Evolutionary conservation across 1,140 invertebrate species (phyloP), one percentile per base, ranked within the genome.

Genomic region (Pollicipes pollicipes): DNA sequence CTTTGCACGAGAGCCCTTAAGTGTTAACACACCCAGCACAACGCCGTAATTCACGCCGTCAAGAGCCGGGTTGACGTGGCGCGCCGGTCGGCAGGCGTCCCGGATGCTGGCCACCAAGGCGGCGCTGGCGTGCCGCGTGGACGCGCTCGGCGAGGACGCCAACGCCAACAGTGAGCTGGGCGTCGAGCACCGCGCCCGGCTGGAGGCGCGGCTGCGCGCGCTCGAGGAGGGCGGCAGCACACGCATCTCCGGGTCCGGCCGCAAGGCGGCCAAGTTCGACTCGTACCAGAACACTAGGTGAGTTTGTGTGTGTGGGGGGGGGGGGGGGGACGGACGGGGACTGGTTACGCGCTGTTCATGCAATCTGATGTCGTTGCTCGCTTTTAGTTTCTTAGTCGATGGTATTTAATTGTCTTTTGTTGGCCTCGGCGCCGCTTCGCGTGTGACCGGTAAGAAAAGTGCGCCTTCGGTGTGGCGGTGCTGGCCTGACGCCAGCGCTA

Each of bases 71-170:
- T n/a, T n/a, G n/a, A n/a, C 8, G 35, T 71, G 13, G 68, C 27
- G 16, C 6, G 21, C 32, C 26, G 24, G 28, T 69, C 28, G 76
- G 70, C 88, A 97, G 84, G 93, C 97, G 82, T 95, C 96, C 0
- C 83, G 97, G 77, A 98, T 97, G 87, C 82, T 99, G 73, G 96
- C 97, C 27, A 93, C 95, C 0, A 99, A 99, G 80, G 88, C 94
- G 1, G 84, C 96, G 0, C 79, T 99, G 16, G 93, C 94, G 0
- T 92, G 90, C 0, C 85, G 97, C 75, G 89, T 98, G 0, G 97
- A 99, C 82, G 97, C 96, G 3, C 85, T 99, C 26, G 93, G 93
- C 13, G 97, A 99, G 79, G 90, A 91, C 69, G 85, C 79, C 0
- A 84, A 75, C 69, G 58, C 70, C 28, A 84, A 80, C 1, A 86